Evolutionary conservation across 1,140 invertebrate genomes (phyloP), one percentile per base, ranked within the genome.

Genomic region (Leptopilina boulardi): DNA sequence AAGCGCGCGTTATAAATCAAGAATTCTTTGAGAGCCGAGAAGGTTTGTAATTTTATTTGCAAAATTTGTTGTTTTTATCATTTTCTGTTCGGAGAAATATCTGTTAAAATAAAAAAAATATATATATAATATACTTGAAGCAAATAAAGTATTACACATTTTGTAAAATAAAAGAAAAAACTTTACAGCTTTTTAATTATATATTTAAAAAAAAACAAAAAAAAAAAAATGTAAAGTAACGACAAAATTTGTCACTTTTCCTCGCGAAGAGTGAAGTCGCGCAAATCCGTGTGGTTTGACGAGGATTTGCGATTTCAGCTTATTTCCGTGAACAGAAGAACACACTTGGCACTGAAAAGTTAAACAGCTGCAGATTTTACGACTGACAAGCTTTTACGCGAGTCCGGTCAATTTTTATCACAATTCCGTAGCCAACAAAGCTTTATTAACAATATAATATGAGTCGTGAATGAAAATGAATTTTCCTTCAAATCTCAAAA

Each of bases 311-410:
- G 59, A 59, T 23, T 59, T 59, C 19, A 23, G 21, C 23, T 30
- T 71, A 38, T 74, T 56, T 75, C 38, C n/a, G 54, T 30, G 56
- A 71, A 18, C 70, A 70, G 44, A 70, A 72, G 54, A 74, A 9
- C 73, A 9, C 73, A 71, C 71, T 78, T 75, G 77, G 77, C 77
- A 78, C 9, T 72, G 77, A 71, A 78, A 75, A 71, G 70, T 74
- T 75, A 78, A 78, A 78, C 77, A 78, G 42, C 51, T 19, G 51
- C 30, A 74, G 73, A 75, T 38, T 75, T 78, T 75, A 78, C 73
- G 77, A 78, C 42, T 72, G 15, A 30, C 59, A 66, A 30, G 59
- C 59, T 66, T 66, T 66, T 66, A 66, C 26, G 59, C 26, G 59
- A 66, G 59, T 30, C 59, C 59, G 59, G 11, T 34, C 59, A 41